Base-by-base conservation (phyloP, 2,888 invertebrate species). In the Glyphotaelius pellucidus region DNA sequence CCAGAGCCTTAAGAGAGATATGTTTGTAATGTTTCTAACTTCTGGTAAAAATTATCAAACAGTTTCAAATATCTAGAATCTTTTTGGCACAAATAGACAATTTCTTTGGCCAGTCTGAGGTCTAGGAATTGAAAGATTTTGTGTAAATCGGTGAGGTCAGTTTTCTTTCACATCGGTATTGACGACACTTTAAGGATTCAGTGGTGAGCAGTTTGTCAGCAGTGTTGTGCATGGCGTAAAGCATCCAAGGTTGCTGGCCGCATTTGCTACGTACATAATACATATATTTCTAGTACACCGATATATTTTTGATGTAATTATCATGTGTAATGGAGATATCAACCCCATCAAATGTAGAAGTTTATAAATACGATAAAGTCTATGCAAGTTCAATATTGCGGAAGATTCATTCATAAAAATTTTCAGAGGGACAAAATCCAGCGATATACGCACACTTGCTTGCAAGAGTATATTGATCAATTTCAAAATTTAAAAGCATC, bases 291-390 rank as follows among this genome's bases (percentile, higher is more conserved):
- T 92, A 93, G 91, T 92, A 93, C 92, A 92, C 88, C 81, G 88
- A 93, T 92, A 90, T 93, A 92, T 81, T 92, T 91, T 90, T 89
- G 35, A 91, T 81, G 67, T 25, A 90, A 92, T 91, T 93, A 93
- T 93, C 92, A 92, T 92, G 80, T 92, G 90, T 91, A 91, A 91
- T 80, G 52, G 31, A 79, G 32, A 38, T 84, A 47, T 35, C 25
- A 38, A 38, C 31, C 84, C 15, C n/a, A 38, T 38, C 38, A 38
- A 38, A 38, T 5, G 19, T 14, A 38, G 32, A 19, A 32, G n/a
- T 25, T 38, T 35, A 25, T 5, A 85, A 32, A 85, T 38, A 35
- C 12, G 2, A 42, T 42, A 42, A n/a, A n/a, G 42, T 14, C 14
- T 12, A 15, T 47, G 47, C 15, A 47, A 47, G 15, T 47, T 11